Percentiles rank a stretch among this genome's conserved stretches.
phyloP scores from a whole-genome alignment of 2,113 vertebrate genomes.

The Clarias macrocephalus region DNA sequence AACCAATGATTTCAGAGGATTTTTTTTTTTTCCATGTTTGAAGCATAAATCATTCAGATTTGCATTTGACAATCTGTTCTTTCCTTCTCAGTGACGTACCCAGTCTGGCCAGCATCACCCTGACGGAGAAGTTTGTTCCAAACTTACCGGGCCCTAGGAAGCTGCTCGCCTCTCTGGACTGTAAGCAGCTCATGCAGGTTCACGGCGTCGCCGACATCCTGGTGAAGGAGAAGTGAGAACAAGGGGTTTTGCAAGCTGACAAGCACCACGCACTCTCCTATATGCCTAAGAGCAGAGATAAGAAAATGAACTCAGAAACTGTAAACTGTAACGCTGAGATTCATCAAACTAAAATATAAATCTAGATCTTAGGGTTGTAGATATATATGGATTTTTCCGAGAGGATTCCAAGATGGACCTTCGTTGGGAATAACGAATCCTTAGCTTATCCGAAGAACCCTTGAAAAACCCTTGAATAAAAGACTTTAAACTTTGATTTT shows the following conservation, averaged over 20 bases:
- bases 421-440: background rate
- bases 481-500: background rate
- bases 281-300: background rate
- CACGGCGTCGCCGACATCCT: conserved; percentile 77
- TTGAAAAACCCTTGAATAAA: background rate
- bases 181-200: conserved; percentile 81
- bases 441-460: background rate
- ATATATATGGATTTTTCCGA: background rate
- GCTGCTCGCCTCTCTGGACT: conserved; percentile 81
- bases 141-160: conserved; percentile 76
- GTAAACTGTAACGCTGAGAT: background rate
- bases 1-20: background rate
- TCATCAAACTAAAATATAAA: background rate
- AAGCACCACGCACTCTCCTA: background rate
- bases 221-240: conserved; percentile 58
- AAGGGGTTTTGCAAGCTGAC: background rate
- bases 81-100: conserved; percentile 75
- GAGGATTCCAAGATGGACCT: background rate
- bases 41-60: background rate
- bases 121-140: conserved; percentile 77
- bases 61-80: conserved; percentile 35
- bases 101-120: conserved; percentile 68
- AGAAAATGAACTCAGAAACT: background rate
- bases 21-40: background rate
- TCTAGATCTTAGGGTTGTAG: background rate